Evolutionary conservation across 2,797 vertebrate genomes (phyloP).

Genomic region (Yasuhikotakia modesta): DNA sequence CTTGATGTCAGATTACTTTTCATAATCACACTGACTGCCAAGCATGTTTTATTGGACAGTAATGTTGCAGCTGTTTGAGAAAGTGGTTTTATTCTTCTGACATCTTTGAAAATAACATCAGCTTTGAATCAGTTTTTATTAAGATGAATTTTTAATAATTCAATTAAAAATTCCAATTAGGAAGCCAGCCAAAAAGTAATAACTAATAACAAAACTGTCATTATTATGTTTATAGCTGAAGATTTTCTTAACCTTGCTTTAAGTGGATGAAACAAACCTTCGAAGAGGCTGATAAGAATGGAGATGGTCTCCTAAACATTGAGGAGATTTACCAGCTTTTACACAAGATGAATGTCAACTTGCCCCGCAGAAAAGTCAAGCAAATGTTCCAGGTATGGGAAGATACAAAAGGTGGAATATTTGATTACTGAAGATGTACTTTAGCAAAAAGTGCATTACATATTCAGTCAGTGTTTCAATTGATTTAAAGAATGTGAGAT

Average conservation of each 20-base stretch:
- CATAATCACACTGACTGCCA: background rate
- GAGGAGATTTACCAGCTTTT: conserved; percentile 97
- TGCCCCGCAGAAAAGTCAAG: conserved; percentile 95
- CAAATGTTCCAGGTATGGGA: conserved; percentile 95
- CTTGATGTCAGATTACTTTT: background rate
- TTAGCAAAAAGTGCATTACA: background rate
- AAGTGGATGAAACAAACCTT: conserved; percentile 99
- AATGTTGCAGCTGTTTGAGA: background rate
- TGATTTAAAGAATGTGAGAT: conserved; percentile 1
- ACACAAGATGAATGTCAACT: conserved; percentile 95
- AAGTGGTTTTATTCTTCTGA: background rate
- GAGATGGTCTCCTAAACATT: conserved; percentile 93
- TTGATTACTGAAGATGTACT: background rate
- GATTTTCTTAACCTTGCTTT: conserved; percentile 75
- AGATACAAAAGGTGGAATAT: background rate
- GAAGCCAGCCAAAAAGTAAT: too few species aligned
- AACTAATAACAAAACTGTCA: background rate
- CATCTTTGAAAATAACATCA: background rate
- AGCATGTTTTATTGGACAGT: background rate
- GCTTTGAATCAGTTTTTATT: background rate
- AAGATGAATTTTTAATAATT: background rate
- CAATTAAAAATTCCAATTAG: too few species aligned
- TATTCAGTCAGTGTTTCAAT: background rate
- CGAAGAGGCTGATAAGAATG: conserved; percentile 96
- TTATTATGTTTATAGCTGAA: background rate